These are phyloP conservation scores for Colistium nudipinnis DNA, from an alignment of 2,113 vertebrate genomes.

Conservation along the genomic window DNA sequence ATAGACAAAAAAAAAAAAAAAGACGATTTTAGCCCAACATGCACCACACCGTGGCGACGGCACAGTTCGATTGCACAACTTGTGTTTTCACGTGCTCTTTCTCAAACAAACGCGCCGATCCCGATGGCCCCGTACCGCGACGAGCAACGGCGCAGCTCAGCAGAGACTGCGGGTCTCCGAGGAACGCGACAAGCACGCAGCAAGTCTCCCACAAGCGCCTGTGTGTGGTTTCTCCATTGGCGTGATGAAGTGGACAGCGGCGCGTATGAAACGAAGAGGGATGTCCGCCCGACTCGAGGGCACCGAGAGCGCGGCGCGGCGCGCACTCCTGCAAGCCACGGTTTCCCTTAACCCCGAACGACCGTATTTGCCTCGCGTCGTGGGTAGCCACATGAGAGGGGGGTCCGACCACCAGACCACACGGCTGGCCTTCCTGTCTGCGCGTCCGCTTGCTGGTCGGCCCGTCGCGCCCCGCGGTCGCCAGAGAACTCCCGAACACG, in stretches of 20 bases:
- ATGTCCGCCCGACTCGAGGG: slow-evolving; percentile 27
- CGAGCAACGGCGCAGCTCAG: slow-evolving; percentile 49
- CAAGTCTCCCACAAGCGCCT: slow-evolving; percentile 55
- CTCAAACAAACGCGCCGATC: slow-evolving; percentile 54
- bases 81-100: slow-evolving; percentile 47
- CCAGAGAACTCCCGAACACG: slow-evolving; percentile 40
- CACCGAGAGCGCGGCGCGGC: background rate
- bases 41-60: slow-evolving; percentile 16
- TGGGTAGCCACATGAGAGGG: slow-evolving; percentile 53
- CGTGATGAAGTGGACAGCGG: slow-evolving; percentile 64
- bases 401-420: slow-evolving; percentile 53
- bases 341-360: slow-evolving; percentile 59
- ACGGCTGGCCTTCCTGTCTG: slow-evolving; percentile 36
- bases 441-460: background rate
- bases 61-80: slow-evolving; percentile 37
- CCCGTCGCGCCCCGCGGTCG: slow-evolving; percentile 36
- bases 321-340: slow-evolving; percentile 53
- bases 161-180: slow-evolving; percentile 31
- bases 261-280: slow-evolving; percentile 50
- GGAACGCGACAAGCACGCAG: slow-evolving; percentile 37
- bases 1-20: slow-evolving; percentile 20
- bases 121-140: slow-evolving; percentile 42
- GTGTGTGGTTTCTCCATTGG: slow-evolving; percentile 68
- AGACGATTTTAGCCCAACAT: slow-evolving; percentile 3
- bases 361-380: slow-evolving; percentile 63